A percentile compares a stretch with the other conserved stretches of the same genome.
phyloP scores from a whole-genome alignment of 2,113 vertebrate genomes.

The Podarcis muralis region DNA sequence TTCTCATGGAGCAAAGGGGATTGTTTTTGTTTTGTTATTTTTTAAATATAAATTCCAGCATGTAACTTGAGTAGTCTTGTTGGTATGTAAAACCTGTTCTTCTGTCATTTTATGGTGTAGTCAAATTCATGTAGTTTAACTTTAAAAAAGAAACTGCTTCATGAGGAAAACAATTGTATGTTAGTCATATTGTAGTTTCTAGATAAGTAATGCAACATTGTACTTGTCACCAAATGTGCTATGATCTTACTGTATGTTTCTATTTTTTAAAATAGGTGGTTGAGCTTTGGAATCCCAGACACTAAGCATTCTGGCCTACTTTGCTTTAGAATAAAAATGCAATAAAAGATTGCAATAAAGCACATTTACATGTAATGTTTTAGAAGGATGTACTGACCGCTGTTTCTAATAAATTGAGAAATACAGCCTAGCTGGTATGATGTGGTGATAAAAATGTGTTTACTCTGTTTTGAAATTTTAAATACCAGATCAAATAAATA shows the following conservation, averaged over 20 bases:
- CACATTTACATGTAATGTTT: constrained; percentile 73
- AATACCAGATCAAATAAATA: background rate
- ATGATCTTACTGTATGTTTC: constrained; percentile 75
- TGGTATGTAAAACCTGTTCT: constrained; percentile 83
- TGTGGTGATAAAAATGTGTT: constrained; percentile 42
- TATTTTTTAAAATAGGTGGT: constrained; percentile 73
- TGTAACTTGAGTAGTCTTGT: constrained; percentile 83
- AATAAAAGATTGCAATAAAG: constrained; percentile 84
- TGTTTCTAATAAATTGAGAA: constrained; percentile 72
- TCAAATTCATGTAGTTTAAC: constrained; percentile 76
- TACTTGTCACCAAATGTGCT: constrained; percentile 80
- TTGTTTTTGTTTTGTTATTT: constrained; percentile 55
- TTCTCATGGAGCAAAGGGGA: constrained; percentile 56
- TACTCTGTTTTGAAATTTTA: constrained; percentile 11
- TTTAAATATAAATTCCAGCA: constrained; percentile 80
- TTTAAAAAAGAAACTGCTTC: constrained; percentile 76
- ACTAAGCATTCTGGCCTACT: constrained; percentile 79
- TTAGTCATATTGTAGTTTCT: constrained; percentile 83
- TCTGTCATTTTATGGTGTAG: constrained; percentile 83
- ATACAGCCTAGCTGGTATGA: constrained; percentile 58
- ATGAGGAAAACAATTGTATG: constrained; percentile 81
- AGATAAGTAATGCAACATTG: constrained; percentile 81
- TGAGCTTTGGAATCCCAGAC: constrained; percentile 78
- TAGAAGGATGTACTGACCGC: constrained; percentile 73
- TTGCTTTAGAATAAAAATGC: constrained; percentile 77